Conservation (phyloP, 2,113 vertebrate genomes). For the Sporophila hypoxantha region DNA sequence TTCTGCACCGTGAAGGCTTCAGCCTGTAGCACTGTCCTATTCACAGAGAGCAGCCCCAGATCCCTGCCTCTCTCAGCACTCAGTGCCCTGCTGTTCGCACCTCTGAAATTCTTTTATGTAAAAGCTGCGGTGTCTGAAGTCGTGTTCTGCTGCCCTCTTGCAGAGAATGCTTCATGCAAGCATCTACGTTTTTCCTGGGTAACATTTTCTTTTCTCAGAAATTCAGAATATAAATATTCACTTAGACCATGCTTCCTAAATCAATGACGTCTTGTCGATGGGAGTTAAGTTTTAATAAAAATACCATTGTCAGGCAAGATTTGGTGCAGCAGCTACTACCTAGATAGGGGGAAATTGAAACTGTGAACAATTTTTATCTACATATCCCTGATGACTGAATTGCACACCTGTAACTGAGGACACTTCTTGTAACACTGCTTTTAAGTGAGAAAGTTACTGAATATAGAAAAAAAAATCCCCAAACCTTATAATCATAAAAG, state of each 20-base stretch:
- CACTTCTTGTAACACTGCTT: neutral
- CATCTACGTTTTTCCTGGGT: neutral
- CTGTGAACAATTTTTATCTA: neutral
- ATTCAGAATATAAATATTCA: conserved; percentile 10
- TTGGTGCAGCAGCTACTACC: neutral
- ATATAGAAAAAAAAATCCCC: neutral
- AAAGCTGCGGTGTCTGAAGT: neutral
- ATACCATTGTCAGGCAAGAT: neutral
- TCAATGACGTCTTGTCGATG: neutral
- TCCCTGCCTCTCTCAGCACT: neutral
- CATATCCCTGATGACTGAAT: neutral
- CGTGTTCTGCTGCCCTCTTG: neutral
- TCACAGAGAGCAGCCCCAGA: neutral
- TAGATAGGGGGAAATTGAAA: neutral
- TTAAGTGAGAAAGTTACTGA: neutral
- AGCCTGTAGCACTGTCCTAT: neutral
- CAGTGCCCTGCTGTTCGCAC: neutral
- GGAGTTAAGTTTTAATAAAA: neutral
- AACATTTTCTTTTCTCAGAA: neutral
- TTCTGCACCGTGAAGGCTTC: neutral
- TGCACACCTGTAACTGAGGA: neutral
- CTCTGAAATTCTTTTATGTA: neutral
- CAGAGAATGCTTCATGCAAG: neutral
- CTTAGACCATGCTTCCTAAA: neutral
- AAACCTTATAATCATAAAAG: neutral